Percentiles rank a stretch among this genome's conserved stretches.
These are phyloP conservation scores for Sarcophaga subvicina DNA, from an alignment of 2,888 invertebrate species.

Conservation along the genomic window DNA sequence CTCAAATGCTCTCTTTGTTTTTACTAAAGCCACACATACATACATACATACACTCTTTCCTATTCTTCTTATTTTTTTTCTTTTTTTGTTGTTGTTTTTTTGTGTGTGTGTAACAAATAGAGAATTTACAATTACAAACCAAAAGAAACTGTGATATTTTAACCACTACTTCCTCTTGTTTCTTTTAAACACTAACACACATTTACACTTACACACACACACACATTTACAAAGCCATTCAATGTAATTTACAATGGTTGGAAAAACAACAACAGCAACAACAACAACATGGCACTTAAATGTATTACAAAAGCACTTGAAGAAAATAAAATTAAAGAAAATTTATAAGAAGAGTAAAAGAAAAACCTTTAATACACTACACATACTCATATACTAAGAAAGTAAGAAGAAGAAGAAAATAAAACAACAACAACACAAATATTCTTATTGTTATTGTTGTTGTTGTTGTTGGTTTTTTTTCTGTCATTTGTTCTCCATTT, in stretches of 20 bases:
- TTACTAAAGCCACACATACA: constrained; percentile 44
- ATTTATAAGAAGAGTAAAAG: background rate
- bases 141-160: constrained; percentile 39
- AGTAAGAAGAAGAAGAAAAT: constrained; percentile 11
- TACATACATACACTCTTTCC: constrained; percentile 11
- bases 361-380: constrained; percentile 11
- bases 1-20: constrained; percentile 22
- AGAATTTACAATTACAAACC: constrained; percentile 49
- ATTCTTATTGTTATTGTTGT: background rate
- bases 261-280: constrained; percentile 48
- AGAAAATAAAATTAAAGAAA: constrained; percentile 20
- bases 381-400: constrained; percentile 7
- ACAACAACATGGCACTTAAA: constrained; percentile 5
- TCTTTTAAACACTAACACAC: background rate
- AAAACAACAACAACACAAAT: constrained; percentile 16
- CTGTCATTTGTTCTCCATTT: constrained; percentile 12
- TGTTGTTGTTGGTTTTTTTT: background rate
- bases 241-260: constrained; percentile 39
- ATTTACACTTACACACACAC: constrained; percentile 37
- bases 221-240: constrained; percentile 41
- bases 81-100: background rate
- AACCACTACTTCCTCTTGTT: constrained; percentile 47
- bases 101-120: constrained; percentile 26
- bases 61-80: background rate
- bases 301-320: constrained; percentile 37